A percentile compares a stretch with the other conserved stretches of the same genome.
These are phyloP conservation scores for Neuroterus valhalla DNA, from an alignment of 1,140 invertebrate genomes.

Conservation along the genomic window DNA sequence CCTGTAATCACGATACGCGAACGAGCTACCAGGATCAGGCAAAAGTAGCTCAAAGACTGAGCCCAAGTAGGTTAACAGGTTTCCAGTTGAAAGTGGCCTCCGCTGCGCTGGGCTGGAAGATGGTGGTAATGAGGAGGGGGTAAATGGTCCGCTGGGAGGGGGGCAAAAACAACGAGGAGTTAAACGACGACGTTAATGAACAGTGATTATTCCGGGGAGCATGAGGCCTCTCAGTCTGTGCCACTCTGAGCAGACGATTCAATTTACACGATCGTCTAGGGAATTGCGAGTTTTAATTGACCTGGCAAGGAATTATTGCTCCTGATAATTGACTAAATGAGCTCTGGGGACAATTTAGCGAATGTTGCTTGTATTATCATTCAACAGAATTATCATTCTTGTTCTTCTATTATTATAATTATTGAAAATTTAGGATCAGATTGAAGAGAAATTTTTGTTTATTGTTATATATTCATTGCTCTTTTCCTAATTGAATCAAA, in stretches of 20 bases:
- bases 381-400: no score
- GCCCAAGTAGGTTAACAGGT: slow-evolving; percentile 73
- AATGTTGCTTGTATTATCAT: no score
- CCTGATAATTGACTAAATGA: neutral
- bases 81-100: slow-evolving; percentile 69
- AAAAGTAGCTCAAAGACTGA: slow-evolving; percentile 67
- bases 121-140: slow-evolving; percentile 47
- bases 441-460: no score
- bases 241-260: neutral
- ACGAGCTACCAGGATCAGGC: slow-evolving; percentile 43
- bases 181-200: slow-evolving; percentile 56
- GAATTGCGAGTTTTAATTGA: neutral
- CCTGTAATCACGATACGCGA: slow-evolving; percentile 41
- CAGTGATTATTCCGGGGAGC: slow-evolving; percentile 30
- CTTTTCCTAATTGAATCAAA: no score
- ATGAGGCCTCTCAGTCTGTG: neutral
- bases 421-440: no score
- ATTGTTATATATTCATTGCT: no score
- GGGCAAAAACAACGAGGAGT: slow-evolving; percentile 54
- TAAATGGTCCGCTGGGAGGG: slow-evolving; percentile 46
- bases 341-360: no score
- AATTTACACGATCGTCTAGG: neutral
- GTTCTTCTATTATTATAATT: no score
- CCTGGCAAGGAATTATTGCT: neutral
- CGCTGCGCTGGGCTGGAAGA: slow-evolving; percentile 45